Base-by-base conservation (phyloP, 2,888 invertebrate genomes). In the Drosophila diplacantha region DNA sequence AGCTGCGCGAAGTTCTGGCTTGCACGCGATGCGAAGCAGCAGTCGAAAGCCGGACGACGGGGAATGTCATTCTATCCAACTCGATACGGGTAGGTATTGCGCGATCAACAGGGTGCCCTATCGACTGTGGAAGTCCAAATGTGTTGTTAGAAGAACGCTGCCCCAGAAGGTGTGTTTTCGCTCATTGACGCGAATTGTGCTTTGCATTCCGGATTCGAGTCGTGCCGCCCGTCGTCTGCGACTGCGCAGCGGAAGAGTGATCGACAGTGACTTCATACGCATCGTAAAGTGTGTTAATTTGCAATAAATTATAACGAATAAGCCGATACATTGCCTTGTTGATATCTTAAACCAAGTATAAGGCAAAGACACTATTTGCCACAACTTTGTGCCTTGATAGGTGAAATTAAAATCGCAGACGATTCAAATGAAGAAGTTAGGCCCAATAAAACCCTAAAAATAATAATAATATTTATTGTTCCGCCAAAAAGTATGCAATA, bases 1-100 rank as follows among this genome's bases (percentile, higher is more conserved):
- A 58, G 65, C 55, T 56, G 62, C 35, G 63, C 67, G 47, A 31
- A 62, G 35, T 75, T 69, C 63, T 64, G 16, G 6, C 59, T 43
- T 55, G 35, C 31, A 22, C 20, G 47, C 44, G 41, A 51, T 64
- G 63, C 53, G 14, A 34, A 43, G 5, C 60, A 50, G 7, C 60
- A 60, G 61, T 61, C 61, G 51, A 26, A 16, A 22, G 18, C 14
- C 43, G 35, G 35, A 32, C 60, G 50, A 49, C 22, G 47, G 31
- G 47, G 29, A 59, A 59, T 47, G 59, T 16, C 50, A 43, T 51
- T 59, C 56, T 31, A n/a, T 38, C 24, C 58, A 56, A 31, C 44
- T 43, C 11, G 22, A n/a, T 22, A n/a, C 60, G 59, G 60, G 59
- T 49, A 34, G 47, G 57, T 55, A 34, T 43, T 54, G 56, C 20